Evolutionary conservation across 2,888 invertebrate species (phyloP).

Genomic region (Macroteleia sp.): DNA sequence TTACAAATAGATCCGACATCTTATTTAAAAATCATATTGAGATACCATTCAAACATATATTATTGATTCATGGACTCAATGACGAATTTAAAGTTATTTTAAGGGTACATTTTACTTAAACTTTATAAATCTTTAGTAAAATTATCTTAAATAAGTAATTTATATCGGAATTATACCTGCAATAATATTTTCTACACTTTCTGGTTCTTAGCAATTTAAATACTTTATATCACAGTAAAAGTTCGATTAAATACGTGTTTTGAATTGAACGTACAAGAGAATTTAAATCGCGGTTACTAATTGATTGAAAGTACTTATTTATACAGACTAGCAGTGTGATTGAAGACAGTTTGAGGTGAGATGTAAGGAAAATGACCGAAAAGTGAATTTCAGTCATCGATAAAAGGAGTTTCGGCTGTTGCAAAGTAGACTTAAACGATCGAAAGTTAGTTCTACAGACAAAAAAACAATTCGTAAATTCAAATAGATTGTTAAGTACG

Average conservation of each 20-base stretch:
- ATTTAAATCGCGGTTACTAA: constrained; percentile 14
- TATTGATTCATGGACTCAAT: too few relatives aligned
- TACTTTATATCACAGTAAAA: constrained; percentile 5
- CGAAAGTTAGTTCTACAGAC: background rate
- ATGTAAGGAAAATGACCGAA: constrained; percentile 17
- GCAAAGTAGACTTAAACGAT: constrained; percentile 8
- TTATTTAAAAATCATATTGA: too few relatives aligned
- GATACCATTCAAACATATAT: too few relatives aligned
- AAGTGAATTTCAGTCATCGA: constrained; percentile 14
- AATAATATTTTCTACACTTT: too few relatives aligned
- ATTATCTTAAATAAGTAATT: too few relatives aligned
- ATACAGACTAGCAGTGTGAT: constrained; percentile 9
- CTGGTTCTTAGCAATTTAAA: background rate
- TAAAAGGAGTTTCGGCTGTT: constrained; percentile 14
- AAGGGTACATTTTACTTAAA: too few relatives aligned
- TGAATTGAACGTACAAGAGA: constrained; percentile 1
- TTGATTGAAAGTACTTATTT: constrained; percentile 18
- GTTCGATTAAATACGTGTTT: constrained; percentile 15
- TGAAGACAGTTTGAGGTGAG: too few relatives aligned
- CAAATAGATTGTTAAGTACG: too few relatives aligned
- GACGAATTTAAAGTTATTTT: too few relatives aligned
- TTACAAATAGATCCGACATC: too few relatives aligned
- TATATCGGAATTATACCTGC: too few relatives aligned
- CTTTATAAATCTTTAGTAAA: too few relatives aligned
- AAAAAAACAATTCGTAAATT: background rate